phyloP scores from a whole-genome alignment of 2,888 invertebrate species.

The Eulithis prunata region DNA sequence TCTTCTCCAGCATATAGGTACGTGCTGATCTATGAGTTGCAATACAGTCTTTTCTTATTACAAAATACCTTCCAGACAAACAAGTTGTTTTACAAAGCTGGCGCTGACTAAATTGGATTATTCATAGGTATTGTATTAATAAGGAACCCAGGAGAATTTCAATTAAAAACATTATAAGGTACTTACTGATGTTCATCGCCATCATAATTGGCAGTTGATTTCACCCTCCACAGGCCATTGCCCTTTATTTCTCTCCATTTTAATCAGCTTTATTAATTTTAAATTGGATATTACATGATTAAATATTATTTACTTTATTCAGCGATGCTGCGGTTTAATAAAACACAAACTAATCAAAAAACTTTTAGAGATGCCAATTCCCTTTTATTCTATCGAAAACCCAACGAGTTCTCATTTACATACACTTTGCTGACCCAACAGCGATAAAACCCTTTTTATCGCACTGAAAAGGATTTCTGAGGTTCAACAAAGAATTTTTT shows the following conservation, averaged over 20 bases:
- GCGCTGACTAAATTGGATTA: slow-evolving; percentile 2
- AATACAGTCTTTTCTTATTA: too few relatives aligned
- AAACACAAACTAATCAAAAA: slow-evolving; percentile 15
- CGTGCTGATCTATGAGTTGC: too few relatives aligned
- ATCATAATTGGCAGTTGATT: slow-evolving; percentile 9
- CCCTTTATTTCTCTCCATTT: not conserved
- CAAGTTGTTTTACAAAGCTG: too few relatives aligned
- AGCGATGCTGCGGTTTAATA: not conserved
- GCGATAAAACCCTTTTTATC: slow-evolving; percentile 78
- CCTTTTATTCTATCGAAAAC: slow-evolving; percentile 67
- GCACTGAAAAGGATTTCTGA: slow-evolving; percentile 71
- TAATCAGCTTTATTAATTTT: not conserved
- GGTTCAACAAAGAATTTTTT: slow-evolving; percentile 65
- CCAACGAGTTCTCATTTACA: slow-evolving; percentile 73
- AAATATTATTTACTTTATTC: too few relatives aligned
- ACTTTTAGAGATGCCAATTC: slow-evolving; percentile 55
- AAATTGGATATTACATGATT: too few relatives aligned
- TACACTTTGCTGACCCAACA: slow-evolving; percentile 80
- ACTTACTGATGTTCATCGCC: slow-evolving; percentile 3
- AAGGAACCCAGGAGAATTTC: not conserved
- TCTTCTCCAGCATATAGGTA: too few relatives aligned
- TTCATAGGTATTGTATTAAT: slow-evolving; percentile 2
- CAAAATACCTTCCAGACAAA: too few relatives aligned
- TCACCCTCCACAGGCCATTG: not conserved
- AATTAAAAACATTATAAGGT: slow-evolving; percentile 4